phyloP scores from a whole-genome alignment of 1,140 invertebrate species.

The Odontomachus brunneus region DNA sequence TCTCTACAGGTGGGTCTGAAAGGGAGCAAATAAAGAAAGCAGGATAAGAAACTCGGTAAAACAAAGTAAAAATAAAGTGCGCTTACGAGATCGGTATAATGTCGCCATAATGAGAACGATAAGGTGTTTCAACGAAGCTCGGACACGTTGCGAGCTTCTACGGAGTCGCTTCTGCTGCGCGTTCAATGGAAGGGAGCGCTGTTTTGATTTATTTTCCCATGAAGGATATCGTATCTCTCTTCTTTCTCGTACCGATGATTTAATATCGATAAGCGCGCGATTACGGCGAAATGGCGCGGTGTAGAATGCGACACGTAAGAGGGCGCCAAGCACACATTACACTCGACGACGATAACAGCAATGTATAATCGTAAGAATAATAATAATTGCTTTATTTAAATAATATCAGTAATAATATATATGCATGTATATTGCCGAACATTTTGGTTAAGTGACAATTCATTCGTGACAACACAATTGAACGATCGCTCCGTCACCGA shows the following conservation, averaged over 20 bases:
- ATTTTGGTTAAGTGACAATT: slow-evolving; percentile 72
- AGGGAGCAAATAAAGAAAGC: slow-evolving; percentile 80
- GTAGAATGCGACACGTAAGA: neutral
- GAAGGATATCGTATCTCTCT: neutral
- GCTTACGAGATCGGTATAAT: slow-evolving; percentile 46
- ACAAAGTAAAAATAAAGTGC: slow-evolving; percentile 73
- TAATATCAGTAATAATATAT: slow-evolving; percentile 73
- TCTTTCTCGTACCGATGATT: neutral
- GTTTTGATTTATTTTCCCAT: neutral
- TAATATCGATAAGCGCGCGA: neutral
- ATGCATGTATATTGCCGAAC: slow-evolving; percentile 69
- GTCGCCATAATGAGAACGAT: slow-evolving; percentile 18
- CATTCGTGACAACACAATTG: slow-evolving; percentile 61
- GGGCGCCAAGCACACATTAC: neutral
- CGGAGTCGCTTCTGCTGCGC: neutral
- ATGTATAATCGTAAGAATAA: slow-evolving; percentile 71
- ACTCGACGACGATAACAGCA: slow-evolving; percentile 61
- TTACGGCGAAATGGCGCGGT: neutral
- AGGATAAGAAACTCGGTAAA: slow-evolving; percentile 74
- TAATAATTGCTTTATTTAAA: slow-evolving; percentile 79
- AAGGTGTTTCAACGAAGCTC: neutral
- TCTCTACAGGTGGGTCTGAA: slow-evolving; percentile 83
- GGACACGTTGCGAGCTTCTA: neutral
- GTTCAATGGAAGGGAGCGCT: slow-evolving; percentile 1
- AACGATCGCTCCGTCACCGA: slow-evolving; percentile 57